phyloP scores from a whole-genome alignment of 2,888 invertebrate genomes.

The Aphodius sticticus region DNA sequence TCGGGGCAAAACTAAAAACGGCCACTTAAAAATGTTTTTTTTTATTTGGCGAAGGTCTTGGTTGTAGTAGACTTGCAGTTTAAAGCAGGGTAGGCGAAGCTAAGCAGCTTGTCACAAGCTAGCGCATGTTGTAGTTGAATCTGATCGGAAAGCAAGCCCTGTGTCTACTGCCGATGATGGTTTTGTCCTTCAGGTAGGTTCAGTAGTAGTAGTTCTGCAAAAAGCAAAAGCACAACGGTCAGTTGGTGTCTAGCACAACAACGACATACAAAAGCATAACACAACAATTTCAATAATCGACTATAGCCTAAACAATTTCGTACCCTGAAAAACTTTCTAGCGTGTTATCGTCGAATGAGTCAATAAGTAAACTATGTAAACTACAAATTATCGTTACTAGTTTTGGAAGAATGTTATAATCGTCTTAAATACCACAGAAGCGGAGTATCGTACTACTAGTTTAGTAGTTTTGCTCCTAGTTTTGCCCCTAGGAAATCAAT shows the following conservation, averaged over 20 bases:
- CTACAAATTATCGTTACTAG: too few species aligned
- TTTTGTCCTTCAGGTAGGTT: slow-evolving; percentile 43
- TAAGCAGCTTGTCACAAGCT: slow-evolving; percentile 57
- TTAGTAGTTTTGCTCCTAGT: background rate
- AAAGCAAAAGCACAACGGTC: slow-evolving; percentile 39
- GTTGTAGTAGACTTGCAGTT: slow-evolving; percentile 48
- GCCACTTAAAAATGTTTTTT: slow-evolving; percentile 4
- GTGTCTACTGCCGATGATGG: slow-evolving; percentile 52
- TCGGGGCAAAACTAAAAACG: background rate
- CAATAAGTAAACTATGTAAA: background rate
- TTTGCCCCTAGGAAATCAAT: too few species aligned
- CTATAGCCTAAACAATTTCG: background rate
- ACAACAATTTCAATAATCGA: background rate
- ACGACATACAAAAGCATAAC: slow-evolving; percentile 1
- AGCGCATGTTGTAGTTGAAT: slow-evolving; percentile 55
- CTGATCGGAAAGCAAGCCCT: slow-evolving; percentile 52
- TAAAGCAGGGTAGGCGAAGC: slow-evolving; percentile 58
- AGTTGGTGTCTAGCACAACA: background rate
- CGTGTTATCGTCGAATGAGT: background rate
- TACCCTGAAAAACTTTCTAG: background rate
- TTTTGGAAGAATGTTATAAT: background rate
- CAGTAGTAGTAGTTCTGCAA: slow-evolving; percentile 27
- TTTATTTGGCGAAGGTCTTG: background rate
- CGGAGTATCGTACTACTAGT: background rate
- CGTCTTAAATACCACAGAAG: background rate